Percentiles rank a stretch among this genome's conserved stretches.
phyloP scores from a whole-genome alignment of 2,888 invertebrate species.

The Caenorhabditis sp. region DNA sequence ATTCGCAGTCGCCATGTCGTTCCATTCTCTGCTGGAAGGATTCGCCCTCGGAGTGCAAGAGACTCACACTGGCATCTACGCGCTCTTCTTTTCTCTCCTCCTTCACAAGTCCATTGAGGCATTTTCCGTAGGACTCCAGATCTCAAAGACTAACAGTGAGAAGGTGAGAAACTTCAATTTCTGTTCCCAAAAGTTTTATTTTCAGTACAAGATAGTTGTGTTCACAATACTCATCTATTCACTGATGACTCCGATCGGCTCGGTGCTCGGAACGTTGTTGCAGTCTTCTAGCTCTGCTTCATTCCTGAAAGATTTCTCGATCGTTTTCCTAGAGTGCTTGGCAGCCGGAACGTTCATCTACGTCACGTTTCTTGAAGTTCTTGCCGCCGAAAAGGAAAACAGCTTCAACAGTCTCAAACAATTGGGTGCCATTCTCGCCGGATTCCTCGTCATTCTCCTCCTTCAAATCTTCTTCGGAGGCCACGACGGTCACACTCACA shows the following conservation, averaged over 20 bases:
- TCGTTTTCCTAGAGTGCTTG: conserved; percentile 73
- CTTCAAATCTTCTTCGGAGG: conserved; percentile 39
- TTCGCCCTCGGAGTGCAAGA: conserved; percentile 78
- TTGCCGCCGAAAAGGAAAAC: conserved; percentile 66
- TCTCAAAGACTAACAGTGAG: conserved; percentile 70
- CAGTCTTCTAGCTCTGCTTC: conserved; percentile 11
- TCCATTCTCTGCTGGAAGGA: conserved; percentile 78
- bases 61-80: conserved; percentile 69
- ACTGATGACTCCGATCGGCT: conserved; percentile 85
- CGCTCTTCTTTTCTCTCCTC: conserved; percentile 76
- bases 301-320: conserved; percentile 62
- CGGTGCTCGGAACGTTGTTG: conserved; percentile 69
- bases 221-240: conserved; percentile 81
- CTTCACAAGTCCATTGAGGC: conserved; percentile 82
- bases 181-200: not conserved
- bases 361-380: conserved; percentile 70
- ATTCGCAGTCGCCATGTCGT: conserved; percentile 78
- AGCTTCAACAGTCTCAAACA: conserved; percentile 67
- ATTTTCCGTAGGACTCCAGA: conserved; percentile 82
- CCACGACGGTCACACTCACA: conserved; percentile 20
- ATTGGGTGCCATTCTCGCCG: conserved; percentile 69
- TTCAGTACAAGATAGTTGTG: conserved; percentile 68
- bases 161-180: conserved; percentile 30
- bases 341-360: conserved; percentile 78
- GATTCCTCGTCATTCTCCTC: conserved; percentile 69